Base-by-base conservation (phyloP, 2,113 vertebrate species). In the Lamprologus tigripictilis region DNA sequence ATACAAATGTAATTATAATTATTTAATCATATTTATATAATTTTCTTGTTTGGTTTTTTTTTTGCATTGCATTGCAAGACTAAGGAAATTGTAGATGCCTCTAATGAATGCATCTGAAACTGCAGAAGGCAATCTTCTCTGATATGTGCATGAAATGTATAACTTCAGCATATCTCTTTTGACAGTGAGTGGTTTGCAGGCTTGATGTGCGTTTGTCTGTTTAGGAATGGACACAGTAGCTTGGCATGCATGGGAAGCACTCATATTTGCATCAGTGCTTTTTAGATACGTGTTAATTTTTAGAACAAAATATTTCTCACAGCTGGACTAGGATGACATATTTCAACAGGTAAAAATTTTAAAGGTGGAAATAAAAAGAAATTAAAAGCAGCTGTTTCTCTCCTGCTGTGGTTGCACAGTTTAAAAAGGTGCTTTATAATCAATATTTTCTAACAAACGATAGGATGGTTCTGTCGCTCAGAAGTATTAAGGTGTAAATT, bases 231-330 rank as follows among this genome's bases (percentile, higher is more conserved):
- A 87, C 17, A 47, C 6, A 63, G 80, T 45, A 84, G 3, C 21
- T 84, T 81, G 73, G 57, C 82, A 58, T 86, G 81, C 83, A 93
- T 86, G 86, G 16, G 63, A 86, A 82, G 31, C 23, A 12, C 12
- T 86, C 16, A 35, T 84, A 40, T 85, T 82, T 83, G 66, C 58
- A 45, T 80, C 53, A 31, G 5, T 79, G 63, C 33, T 37, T 83
- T 86, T 81, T 7, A 82, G 53, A 63, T 8, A 9, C 9, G 49
- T 81, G 79, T 23, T 40, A 33, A 10, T 37, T 80, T 80, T 51
- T 71, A 55, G 40, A 49, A 14, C 11, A 31, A 51, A 42, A 19
- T 47, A 53, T 40, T 17, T 33, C 5, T 86, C 49, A 80, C 28
- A 73, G 78, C 28, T 78, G 35, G 53, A 80, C n/a, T 54, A 6